These are phyloP conservation scores for Callospermophilus lateralis DNA, from an alignment of 2,113 vertebrate species.

Conservation along the genomic window DNA sequence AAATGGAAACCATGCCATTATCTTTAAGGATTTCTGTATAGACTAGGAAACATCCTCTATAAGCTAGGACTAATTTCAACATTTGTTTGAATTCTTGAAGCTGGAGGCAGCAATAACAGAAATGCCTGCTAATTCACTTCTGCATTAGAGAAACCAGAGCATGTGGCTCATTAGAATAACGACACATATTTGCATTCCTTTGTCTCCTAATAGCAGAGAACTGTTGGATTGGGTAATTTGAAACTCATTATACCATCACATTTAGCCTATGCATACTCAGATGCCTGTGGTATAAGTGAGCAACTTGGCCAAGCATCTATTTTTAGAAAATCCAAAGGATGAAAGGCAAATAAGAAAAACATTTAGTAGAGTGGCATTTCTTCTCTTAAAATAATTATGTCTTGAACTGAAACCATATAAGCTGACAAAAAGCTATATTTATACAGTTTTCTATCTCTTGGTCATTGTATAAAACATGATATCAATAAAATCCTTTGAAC, in stretches of 20 bases:
- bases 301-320: constrained; percentile 22
- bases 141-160: neutral
- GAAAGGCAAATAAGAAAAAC: constrained; percentile 36
- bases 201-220: constrained; percentile 67
- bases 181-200: constrained; percentile 58
- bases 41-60: neutral
- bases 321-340: constrained; percentile 61
- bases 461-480: neutral
- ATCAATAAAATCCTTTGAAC: neutral
- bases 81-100: neutral
- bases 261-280: constrained; percentile 23
- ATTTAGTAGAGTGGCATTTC: neutral
- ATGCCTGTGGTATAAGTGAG: neutral
- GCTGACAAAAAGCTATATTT: neutral
- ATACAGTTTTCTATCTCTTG: neutral
- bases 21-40: neutral
- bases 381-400: neutral
- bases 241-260: constrained; percentile 64
- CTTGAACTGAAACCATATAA: neutral
- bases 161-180: constrained; percentile 63
- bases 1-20: neutral
- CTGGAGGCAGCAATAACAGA: neutral
- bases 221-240: constrained; percentile 48
- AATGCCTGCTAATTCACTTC: constrained; percentile 7
- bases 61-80: neutral